Base-by-base conservation (phyloP, 1,140 invertebrate genomes). In the Cherax destructor region DNA sequence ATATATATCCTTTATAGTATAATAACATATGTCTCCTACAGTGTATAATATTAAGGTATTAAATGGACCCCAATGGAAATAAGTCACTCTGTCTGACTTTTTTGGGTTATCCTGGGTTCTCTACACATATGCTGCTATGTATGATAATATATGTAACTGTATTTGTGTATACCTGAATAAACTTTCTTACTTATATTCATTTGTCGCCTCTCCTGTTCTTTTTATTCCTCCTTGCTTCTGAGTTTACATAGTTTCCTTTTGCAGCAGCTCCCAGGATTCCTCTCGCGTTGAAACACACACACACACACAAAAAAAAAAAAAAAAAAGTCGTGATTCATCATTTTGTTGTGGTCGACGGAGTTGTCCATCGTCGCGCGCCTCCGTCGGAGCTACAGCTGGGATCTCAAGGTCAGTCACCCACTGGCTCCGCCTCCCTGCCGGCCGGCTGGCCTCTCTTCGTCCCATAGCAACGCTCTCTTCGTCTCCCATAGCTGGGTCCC, bases 401-500 rank as follows among this genome's bases (percentile, higher is more conserved):
- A 69, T 77, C 84, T 86, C 84, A 86, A 86, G 84, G 84, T 86
- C 84, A 86, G 84, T 86, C 84, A 86, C 84, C 84, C 78, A 74
- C 84, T 86, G 84, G 72, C 74, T 86, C 84, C 84, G 69, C 84
- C 74, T 41, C 84, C 84, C 74, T 61, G 61, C 72, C 84, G 50
- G 69, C 84, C 69, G 65, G 69, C 84, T 69, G 24, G 47, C 47
- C 84, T 86, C 84, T 86, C 74, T 86, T 86, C 84, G 84, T 86
- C 72, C 84, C 84, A 86, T 86, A 86, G 84, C 84, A 74, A 74
- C 84, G 84, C 84, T 86, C 84, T 86, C 84, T 86, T 86, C 84
- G 84, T 86, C 84, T 86, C 47, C 84, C 84, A 86, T 86, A 86
- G 65, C 83, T 21, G 72, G 83, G 83, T n/a, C 41, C 69, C 83